Evolutionary conservation across 2,888 invertebrate species (phyloP).

Genomic region (Venusia cambrica): DNA sequence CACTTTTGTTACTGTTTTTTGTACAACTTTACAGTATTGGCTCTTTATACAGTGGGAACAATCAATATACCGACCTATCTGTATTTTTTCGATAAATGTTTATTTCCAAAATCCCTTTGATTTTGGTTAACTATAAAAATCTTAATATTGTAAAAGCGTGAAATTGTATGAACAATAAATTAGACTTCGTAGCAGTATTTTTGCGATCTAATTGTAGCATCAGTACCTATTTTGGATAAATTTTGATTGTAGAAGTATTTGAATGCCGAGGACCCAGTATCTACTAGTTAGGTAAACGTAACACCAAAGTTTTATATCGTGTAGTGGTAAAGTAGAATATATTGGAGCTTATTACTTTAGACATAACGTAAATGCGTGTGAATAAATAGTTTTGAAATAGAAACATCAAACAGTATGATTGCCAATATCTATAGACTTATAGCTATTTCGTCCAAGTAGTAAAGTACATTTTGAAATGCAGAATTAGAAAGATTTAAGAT

Average conservation of each 20-base stretch:
- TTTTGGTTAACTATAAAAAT: slow-evolving; percentile 42
- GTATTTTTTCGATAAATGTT: slow-evolving; percentile 63
- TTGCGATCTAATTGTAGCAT: slow-evolving; percentile 63
- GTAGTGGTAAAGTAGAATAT: slow-evolving; percentile 37
- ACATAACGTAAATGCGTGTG: slow-evolving; percentile 37
- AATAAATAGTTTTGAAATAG: slow-evolving; percentile 31
- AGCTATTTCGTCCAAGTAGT: slow-evolving; percentile 61
- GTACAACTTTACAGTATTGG: slow-evolving; percentile 27
- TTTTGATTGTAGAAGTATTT: slow-evolving; percentile 58
- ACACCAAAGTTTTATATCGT: slow-evolving; percentile 71
- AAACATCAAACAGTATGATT: slow-evolving; percentile 40
- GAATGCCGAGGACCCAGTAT: slow-evolving; percentile 64
- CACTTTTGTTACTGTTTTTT: slow-evolving; percentile 34
- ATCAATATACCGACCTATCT: slow-evolving; percentile 57
- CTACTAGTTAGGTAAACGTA: slow-evolving; percentile 68
- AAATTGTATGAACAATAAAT: slow-evolving; percentile 55
- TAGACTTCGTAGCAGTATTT: slow-evolving; percentile 71
- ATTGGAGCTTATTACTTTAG: slow-evolving; percentile 66
- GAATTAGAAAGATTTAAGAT: slow-evolving; percentile 13
- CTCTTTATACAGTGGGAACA: slow-evolving; percentile 62
- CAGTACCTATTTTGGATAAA: slow-evolving; percentile 75
- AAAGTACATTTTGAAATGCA: slow-evolving; percentile 30
- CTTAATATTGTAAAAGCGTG: slow-evolving; percentile 39
- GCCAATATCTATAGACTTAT: slow-evolving; percentile 59
- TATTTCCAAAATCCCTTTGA: slow-evolving; percentile 36